Conservation (phyloP, 2,888 invertebrate species). For the Tipula vernalis region DNA sequence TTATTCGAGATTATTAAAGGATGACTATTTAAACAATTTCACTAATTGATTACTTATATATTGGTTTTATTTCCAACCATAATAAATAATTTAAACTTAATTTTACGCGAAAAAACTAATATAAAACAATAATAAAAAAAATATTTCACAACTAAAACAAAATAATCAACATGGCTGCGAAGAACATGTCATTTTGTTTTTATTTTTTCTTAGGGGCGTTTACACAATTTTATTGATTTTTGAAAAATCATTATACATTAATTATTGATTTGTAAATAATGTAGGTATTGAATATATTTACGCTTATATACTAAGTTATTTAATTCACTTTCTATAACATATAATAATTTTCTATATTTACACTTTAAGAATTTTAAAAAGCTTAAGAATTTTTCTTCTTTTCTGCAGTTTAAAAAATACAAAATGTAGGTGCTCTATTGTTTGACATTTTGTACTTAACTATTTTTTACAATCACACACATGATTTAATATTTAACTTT, state of each 20-base stretch:
- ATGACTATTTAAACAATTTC: not conserved
- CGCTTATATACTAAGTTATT: not conserved
- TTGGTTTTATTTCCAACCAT: not conserved
- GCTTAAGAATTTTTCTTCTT: not conserved
- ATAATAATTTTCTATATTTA: not conserved
- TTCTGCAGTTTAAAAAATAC: not conserved
- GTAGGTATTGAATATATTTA: not conserved
- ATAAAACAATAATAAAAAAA: not conserved
- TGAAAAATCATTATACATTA: not conserved
- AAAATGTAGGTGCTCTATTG: not conserved
- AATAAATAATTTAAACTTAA: not conserved
- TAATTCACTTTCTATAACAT: not conserved
- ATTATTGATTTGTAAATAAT: not conserved
- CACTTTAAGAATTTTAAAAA: not conserved
- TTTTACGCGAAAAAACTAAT: not conserved
- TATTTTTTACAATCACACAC: not conserved
- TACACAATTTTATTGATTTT: constrained; percentile 8
- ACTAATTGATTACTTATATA: not conserved
- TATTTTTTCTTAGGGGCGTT: constrained; percentile 8
- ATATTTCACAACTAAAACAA: not conserved
- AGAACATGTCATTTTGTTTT: constrained; percentile 7
- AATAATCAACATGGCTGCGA: constrained; percentile 9
- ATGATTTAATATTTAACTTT: not conserved
- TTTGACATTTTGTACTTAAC: not conserved
- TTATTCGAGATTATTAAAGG: not conserved